These are phyloP conservation scores for Enteromius anoplus DNA, from an alignment of 2,797 vertebrate genomes.

Conservation along the genomic window DNA sequence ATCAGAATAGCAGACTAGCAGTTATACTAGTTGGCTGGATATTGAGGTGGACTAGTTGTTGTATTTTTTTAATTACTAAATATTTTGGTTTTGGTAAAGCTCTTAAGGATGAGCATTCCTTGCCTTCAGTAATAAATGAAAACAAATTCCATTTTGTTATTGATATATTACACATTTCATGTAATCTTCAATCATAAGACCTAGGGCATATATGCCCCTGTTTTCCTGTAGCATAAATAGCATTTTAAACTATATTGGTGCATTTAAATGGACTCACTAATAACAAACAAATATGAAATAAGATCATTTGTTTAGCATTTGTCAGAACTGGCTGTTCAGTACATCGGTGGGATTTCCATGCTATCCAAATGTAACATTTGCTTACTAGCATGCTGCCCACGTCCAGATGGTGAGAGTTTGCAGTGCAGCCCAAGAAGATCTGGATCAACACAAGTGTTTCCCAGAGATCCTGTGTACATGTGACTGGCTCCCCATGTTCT, in stretches of 20 bases:
- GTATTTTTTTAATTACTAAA: background rate
- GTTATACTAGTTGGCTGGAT: background rate
- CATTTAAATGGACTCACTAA: background rate
- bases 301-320: conserved; percentile 25
- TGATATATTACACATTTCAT: too few species aligned
- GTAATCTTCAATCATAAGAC: background rate
- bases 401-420: conserved; percentile 36
- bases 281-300: background rate
- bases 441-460: conserved; percentile 6
- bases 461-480: background rate
- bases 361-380: conserved; percentile 41
- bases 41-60: background rate
- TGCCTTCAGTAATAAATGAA: background rate
- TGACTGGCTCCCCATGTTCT: background rate
- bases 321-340: conserved; percentile 23
- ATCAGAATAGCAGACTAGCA: background rate
- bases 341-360: conserved; percentile 23
- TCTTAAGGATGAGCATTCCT: background rate
- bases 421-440: conserved; percentile 5
- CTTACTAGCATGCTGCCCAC: conserved; percentile 33
- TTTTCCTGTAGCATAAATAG: background rate
- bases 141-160: background rate
- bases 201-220: background rate
- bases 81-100: background rate
- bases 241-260: background rate